A percentile compares a stretch with the other conserved stretches of the same genome.
Evolutionary conservation across 2,797 vertebrate genomes (phyloP).

Genomic region (Sternarchorhynchus goeldii): DNA sequence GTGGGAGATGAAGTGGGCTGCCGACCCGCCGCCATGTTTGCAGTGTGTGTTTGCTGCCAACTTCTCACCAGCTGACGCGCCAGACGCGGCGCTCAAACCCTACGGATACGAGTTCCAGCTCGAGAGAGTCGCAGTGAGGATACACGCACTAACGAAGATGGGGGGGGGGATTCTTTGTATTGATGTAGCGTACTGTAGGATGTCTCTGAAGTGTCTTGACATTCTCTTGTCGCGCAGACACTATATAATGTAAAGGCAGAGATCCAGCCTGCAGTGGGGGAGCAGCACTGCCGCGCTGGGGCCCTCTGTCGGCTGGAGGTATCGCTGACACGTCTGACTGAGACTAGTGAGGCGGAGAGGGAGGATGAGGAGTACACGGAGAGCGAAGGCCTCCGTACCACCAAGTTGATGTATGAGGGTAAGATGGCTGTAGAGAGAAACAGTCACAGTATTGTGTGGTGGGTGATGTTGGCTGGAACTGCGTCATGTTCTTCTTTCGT

Average conservation of each 20-base stretch:
- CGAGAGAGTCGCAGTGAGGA: slow-evolving; percentile 84
- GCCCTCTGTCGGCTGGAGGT: slow-evolving; percentile 90
- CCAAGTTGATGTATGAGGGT: slow-evolving; percentile 97
- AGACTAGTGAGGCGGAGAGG: slow-evolving; percentile 81
- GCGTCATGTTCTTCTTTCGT: not conserved
- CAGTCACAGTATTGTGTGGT: no score
- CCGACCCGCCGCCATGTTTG: slow-evolving; percentile 80
- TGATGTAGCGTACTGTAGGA: slow-evolving; percentile 20
- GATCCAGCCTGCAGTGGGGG: slow-evolving; percentile 81
- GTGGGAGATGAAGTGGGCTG: slow-evolving; percentile 90
- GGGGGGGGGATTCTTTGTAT: not conserved
- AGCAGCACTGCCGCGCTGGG: slow-evolving; percentile 86
- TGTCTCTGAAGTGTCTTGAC: slow-evolving; percentile 71
- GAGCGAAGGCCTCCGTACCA: slow-evolving; percentile 80
- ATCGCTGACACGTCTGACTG: slow-evolving; percentile 85
- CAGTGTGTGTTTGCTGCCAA: slow-evolving; percentile 85
- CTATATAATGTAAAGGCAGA: slow-evolving; percentile 86
- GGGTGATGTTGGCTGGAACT: no score
- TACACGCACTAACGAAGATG: not conserved
- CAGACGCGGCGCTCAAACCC: slow-evolving; percentile 79
- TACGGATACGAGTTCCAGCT: slow-evolving; percentile 89
- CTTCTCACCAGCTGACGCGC: slow-evolving; percentile 79
- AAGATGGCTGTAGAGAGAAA: slow-evolving; percentile 25
- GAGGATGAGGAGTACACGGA: slow-evolving; percentile 88
- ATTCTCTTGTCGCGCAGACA: slow-evolving; percentile 75